Evolutionary conservation across 2,797 vertebrate species (phyloP), one percentile per base, ranked within the genome.

Genomic region (Lithobates sylvaticus): DNA sequence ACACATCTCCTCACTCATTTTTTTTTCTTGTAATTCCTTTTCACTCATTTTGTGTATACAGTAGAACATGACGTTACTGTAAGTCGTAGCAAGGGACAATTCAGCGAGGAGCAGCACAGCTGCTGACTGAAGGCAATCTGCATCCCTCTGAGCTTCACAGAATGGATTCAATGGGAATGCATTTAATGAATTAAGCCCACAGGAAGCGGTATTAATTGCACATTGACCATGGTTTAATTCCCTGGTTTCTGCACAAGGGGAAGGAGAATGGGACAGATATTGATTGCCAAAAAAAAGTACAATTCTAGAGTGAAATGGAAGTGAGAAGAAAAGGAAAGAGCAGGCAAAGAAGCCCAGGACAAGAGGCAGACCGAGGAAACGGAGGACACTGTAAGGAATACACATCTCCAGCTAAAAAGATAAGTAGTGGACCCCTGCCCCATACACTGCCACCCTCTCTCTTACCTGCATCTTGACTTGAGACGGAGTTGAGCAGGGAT

Each of bases 401-500:
- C 16, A 26, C 16, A 21, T 65, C 23, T 47, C 29, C 29, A 47
- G 21, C 10, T 54, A 32, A 5, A 36, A 2, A 26, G 15, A 65
- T 71, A 68, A 12, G 13, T 9, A 34, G 54, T n/a, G 68, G 29
- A 69, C 73, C 73, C 47, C 15, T 29, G 32, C 3, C 23, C 47
- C 29, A n/a, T 23, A 84, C 16, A 47, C 7, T 10, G 58, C 16
- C 36, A 15, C 5, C 74, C 78, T 50, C 2, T 39, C 67, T 50
- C 86, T 87, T 87, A 87, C 86, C 86, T 87, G 86, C 86, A 87
- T 87, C 81, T 39, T 79, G 2, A 29, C 75, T 78, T 69, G 76
- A 64, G 70, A 67, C 26, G 4, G 69, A 67, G 75, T 18, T 29
- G 54, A 3, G 42, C 21, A 26, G 34, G n/a, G 83, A 80, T 68